phyloP scores from a whole-genome alignment of 2,797 vertebrate genomes.

The Catharus ustulatus region DNA sequence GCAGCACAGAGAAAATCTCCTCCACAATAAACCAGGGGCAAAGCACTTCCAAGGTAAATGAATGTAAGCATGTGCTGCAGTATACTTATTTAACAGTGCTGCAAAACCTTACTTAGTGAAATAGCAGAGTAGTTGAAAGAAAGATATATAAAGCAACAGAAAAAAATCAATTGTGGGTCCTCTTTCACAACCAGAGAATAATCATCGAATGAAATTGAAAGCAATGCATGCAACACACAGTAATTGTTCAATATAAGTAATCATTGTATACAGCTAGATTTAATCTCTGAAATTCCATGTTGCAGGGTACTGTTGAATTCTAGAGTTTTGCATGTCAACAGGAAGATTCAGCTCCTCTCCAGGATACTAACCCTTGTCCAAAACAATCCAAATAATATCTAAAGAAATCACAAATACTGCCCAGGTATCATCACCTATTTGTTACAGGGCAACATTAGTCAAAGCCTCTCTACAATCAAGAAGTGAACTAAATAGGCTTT shows the following conservation, averaged over 20 bases:
- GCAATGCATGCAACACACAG: neutral
- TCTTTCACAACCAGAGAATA: neutral
- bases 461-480: neutral
- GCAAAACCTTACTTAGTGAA: neutral
- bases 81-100: neutral
- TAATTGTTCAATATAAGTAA: neutral
- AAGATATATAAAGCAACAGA: neutral
- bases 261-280: neutral
- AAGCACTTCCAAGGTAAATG: constrained; percentile 42
- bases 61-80: neutral
- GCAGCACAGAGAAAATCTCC: constrained; percentile 13
- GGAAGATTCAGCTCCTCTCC: neutral
- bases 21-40: constrained; percentile 18
- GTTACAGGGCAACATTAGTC: neutral
- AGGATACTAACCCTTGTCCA: neutral
- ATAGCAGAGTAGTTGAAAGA: neutral
- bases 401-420: neutral
- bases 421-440: neutral
- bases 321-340: neutral
- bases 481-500: neutral
- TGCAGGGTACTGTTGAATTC: neutral
- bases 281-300: neutral
- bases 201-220: neutral
- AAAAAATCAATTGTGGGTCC: neutral
- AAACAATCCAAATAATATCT: neutral